A percentile compares a stretch with the other conserved stretches of the same genome.
phyloP scores from a whole-genome alignment of 2,888 invertebrate genomes.

The Tholera decimalis region DNA sequence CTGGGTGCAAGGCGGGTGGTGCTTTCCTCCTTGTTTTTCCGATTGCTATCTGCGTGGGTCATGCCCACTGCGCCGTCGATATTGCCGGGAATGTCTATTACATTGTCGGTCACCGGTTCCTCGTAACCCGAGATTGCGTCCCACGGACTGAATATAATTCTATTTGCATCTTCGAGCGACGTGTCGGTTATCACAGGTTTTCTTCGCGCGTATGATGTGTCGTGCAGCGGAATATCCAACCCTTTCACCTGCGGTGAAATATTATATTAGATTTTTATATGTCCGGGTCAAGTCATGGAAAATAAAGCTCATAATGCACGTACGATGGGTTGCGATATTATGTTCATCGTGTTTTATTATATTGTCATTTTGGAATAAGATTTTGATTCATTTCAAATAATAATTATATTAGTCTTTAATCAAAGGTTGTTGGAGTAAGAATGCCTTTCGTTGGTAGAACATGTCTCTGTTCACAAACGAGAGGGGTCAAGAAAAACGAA shows the following conservation, averaged over 20 bases:
- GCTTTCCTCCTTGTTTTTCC: slow-evolving; percentile 82
- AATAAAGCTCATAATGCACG: not conserved
- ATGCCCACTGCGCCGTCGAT: slow-evolving; percentile 75
- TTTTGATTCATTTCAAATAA: not conserved
- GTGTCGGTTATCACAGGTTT: slow-evolving; percentile 86
- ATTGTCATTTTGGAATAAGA: not conserved
- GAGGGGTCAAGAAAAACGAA: slow-evolving; percentile 28
- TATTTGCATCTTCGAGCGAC: slow-evolving; percentile 89
- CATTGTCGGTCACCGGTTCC: slow-evolving; percentile 85
- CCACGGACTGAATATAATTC: slow-evolving; percentile 91
- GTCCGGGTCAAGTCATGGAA: slow-evolving; percentile 6
- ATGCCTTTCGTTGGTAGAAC: slow-evolving; percentile 3
- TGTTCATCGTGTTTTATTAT: not conserved
- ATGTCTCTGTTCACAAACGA: slow-evolving; percentile 28
- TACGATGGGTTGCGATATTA: not conserved
- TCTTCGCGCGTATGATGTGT: slow-evolving; percentile 77
- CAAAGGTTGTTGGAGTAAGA: slow-evolving; percentile 7
- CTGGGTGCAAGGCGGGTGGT: slow-evolving; percentile 75
- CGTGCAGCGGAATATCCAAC: slow-evolving; percentile 84
- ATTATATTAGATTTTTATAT: slow-evolving; percentile 30
- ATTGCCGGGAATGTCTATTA: slow-evolving; percentile 88
- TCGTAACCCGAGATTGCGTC: slow-evolving; percentile 88
- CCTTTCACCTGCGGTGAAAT: slow-evolving; percentile 82
- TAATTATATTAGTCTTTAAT: not conserved
- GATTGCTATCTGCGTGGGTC: slow-evolving; percentile 74